Conservation (phyloP, 2,888 invertebrate species). For the Lepidocyrtoides sp. region DNA sequence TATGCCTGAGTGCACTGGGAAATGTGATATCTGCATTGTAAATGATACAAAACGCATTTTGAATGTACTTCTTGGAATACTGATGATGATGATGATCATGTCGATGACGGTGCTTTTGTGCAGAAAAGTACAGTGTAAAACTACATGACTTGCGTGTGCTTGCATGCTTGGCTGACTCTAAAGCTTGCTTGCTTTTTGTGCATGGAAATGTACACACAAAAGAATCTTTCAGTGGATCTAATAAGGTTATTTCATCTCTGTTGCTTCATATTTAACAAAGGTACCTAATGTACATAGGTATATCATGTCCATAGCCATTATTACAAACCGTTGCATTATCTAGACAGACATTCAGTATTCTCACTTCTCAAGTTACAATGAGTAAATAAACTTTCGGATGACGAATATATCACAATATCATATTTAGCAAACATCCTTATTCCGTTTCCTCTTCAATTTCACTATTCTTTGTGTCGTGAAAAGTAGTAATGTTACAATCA, state of each 20-base stretch:
- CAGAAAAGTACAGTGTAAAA: constrained; percentile 25
- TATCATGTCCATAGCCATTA: too few species aligned
- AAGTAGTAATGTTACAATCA: not conserved
- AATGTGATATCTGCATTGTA: constrained; percentile 54
- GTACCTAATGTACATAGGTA: too few species aligned
- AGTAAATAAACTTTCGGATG: constrained; percentile 8
- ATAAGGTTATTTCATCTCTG: constrained; percentile 37
- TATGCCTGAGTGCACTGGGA: constrained; percentile 61
- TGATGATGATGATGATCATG: not conserved
- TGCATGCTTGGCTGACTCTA: constrained; percentile 3
- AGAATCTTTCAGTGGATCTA: constrained; percentile 27
- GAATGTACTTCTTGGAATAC: not conserved
- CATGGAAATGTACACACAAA: not conserved
- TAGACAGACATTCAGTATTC: not conserved
- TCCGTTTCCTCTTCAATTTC: constrained; percentile 6
- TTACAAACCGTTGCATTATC: too few species aligned
- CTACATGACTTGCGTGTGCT: not conserved
- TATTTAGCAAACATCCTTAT: constrained; percentile 38
- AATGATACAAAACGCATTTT: constrained; percentile 42
- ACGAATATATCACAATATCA: not conserved
- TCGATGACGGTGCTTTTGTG: constrained; percentile 12
- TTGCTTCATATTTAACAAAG: constrained; percentile 32
- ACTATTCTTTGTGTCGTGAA: not conserved
- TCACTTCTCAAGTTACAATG: constrained; percentile 8
- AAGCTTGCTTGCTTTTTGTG: not conserved